Base-by-base conservation (phyloP, 2,888 invertebrate genomes). In the Pseudococcus viburni region DNA sequence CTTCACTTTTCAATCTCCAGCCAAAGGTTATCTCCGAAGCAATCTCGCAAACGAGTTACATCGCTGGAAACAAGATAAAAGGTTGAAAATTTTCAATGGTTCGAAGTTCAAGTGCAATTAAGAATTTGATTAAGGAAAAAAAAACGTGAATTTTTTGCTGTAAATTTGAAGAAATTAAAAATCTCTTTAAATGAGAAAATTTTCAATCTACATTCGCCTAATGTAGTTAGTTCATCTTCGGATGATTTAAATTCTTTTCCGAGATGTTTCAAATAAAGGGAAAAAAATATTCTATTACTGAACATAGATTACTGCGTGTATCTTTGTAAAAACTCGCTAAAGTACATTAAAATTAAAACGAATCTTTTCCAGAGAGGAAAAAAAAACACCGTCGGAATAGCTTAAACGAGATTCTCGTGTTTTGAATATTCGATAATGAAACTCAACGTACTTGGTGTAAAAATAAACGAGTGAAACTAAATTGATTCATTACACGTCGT, bases 51-150 rank as follows among this genome's bases (percentile, higher is more conserved):
- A 59, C 59, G 19, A 59, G 19, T 59, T 59, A 59, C 19, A 59
- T 59, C 59, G 26, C 26, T 33, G 9, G 59, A n/a, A 59, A 19
- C 19, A 33, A 59, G 59, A 59, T 59, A n/a, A 59, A 59, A 59
- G 2, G 9, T 59, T 59, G 26, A 59, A 59, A 59, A 59, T 59
- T 59, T 59, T 59, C 5, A 19, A 19, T 19, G 59, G 0, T 59
- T 19, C 59, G 19, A 33, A 59, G 59, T 59, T 59, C 59, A n/a
- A 59, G 59, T 59, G 59, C 59, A 59, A 59, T 59, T 59, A 59
- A 59, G 59, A 59, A 19, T 59, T n/a, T n/a, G 59, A 59, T 59
- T 59, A 33, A 3, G 26, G 6, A 51, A 59, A 59, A 59, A 59
- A 59, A 59, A 59, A n/a, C n/a, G 19, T 19, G 19, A 59, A 59